These are phyloP conservation scores for Coregonus sp. DNA, from an alignment of 2,797 vertebrate genomes.

Conservation along the genomic window DNA sequence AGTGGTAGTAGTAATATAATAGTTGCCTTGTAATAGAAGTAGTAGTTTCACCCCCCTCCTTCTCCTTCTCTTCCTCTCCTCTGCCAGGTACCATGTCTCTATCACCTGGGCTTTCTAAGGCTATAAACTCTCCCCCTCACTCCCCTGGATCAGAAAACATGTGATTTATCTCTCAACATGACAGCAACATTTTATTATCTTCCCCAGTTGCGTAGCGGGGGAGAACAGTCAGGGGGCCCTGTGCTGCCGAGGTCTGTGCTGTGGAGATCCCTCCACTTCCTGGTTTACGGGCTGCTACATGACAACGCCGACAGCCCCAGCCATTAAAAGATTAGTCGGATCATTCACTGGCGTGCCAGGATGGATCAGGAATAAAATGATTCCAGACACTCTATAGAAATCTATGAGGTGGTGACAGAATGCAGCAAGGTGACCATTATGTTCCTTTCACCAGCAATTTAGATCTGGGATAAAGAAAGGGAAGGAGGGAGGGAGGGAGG, in stretches of 20 bases:
- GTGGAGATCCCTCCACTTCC: conserved; percentile 15
- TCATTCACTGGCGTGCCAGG: conserved; percentile 50
- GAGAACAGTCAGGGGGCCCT: conserved; percentile 29
- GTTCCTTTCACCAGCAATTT: not conserved
- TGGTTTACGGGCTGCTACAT: conserved; percentile 58
- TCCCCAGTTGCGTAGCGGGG: conserved; percentile 14
- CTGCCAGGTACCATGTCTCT: no score
- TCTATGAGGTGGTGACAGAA: conserved; percentile 41
- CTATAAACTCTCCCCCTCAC: not conserved
- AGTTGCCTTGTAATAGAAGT: not conserved
- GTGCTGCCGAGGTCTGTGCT: conserved; percentile 16
- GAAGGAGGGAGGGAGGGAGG: not conserved
- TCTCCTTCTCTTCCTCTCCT: not conserved
- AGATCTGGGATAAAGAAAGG: not conserved
- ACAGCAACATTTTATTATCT: conserved; percentile 31
- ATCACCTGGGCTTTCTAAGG: not conserved
- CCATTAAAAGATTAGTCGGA: conserved; percentile 68
- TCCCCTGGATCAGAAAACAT: conserved; percentile 5
- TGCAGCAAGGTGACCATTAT: conserved; percentile 8
- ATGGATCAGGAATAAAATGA: conserved; percentile 56
- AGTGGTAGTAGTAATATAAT: not conserved
- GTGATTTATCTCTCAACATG: conserved; percentile 6
- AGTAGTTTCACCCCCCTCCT: not conserved
- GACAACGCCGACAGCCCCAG: conserved; percentile 52
- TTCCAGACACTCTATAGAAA: conserved; percentile 58